Base-by-base conservation (phyloP, 2,797 vertebrate genomes). In the Phylloscopus collybita region DNA sequence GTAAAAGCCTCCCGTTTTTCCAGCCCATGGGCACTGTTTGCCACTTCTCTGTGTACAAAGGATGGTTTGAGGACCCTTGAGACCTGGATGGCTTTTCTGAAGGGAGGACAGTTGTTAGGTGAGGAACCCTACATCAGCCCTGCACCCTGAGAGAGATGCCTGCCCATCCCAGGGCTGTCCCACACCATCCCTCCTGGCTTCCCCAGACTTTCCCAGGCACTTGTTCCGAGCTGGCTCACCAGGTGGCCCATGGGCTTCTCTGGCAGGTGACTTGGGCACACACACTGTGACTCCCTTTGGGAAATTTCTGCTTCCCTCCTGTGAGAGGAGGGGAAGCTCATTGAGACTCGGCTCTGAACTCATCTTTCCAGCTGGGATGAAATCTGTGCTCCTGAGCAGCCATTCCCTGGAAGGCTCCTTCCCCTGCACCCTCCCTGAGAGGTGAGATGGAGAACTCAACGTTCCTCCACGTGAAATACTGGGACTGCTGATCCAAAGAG, bases 361-460 rank as follows among this genome's bases (percentile, higher is more conserved):
- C 13, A 2, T 25, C 30, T 90, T 72, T 79, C 74, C 79, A 66
- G 21, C 71, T 59, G 42, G 36, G 54, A 44, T 84, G 73, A 86
- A 73, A 71, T 26, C 30, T 1, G 25, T 34, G 45, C 34, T 90
- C 85, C 64, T 59, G 66, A 88, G 82, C 4, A 94, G 86, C 57
- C 40, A 0, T 10, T 72, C 59, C 13, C 49, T 16, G 38, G 70
- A 70, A 56, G 26, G 42, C 18, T 74, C 45, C 61, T 57, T 30
- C 14, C 34, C 32, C 45, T 11, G 6, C 2, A 0, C 23, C 34
- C 38, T 50, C 38, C 56, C 61, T 11, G n/a, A 47, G 21, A 1
- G 2, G 36, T 17, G 38, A 80, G 51, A 11, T 11, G 57, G n/a
- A 87, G 38, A 85, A 22, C 25, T 54, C 30, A 14, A 20, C 17